Evolutionary conservation across 2,113 vertebrate genomes (phyloP).

Genomic region (Scolopax mira): DNA sequence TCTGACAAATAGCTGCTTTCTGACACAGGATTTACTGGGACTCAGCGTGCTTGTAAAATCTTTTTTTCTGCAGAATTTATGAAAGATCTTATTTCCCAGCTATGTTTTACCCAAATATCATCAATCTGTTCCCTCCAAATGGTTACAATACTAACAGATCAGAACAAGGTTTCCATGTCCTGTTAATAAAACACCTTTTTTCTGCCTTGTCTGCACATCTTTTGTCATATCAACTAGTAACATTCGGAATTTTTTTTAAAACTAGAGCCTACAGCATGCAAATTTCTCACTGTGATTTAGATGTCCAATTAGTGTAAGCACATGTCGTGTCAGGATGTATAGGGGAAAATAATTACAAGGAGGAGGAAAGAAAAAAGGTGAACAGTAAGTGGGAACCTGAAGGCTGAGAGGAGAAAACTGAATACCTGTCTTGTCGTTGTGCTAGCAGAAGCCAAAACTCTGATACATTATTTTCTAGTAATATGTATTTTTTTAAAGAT

Average conservation of each 20-base stretch:
- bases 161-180: background rate
- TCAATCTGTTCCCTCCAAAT: background rate
- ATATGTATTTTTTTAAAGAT: background rate
- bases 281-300: background rate
- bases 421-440: background rate
- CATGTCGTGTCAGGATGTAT: background rate
- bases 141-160: background rate
- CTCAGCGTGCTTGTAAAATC: background rate
- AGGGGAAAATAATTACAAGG: background rate
- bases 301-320: background rate
- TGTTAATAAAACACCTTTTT: slow-evolving; percentile 11
- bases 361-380: background rate
- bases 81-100: background rate
- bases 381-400: background rate
- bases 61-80: background rate
- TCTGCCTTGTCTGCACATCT: background rate
- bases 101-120: background rate
- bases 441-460: background rate
- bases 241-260: background rate
- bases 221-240: background rate
- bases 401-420: background rate
- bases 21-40: background rate
- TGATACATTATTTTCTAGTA: background rate
- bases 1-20: background rate
- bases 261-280: background rate